Percentiles rank a stretch among this genome's conserved stretches.
Conservation (phyloP, 53 echinoderm and acorn worm genomes). For the Glandiceps talaboti region DNA sequence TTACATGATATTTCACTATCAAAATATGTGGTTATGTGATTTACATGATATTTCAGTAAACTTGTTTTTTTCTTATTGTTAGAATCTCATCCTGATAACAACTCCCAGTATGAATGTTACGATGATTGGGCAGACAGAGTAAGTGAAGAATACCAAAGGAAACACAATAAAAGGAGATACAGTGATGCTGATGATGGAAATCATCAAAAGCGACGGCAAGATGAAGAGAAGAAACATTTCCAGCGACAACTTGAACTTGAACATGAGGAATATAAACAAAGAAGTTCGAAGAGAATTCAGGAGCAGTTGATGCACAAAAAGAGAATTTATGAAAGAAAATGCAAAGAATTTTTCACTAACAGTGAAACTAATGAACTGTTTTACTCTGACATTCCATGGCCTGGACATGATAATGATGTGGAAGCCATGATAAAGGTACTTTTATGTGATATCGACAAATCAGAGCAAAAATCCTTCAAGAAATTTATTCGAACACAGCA, state of each 20-base stretch:
- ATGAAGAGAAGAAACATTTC: background rate
- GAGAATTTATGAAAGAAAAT: conserved; percentile 29
- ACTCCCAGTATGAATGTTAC: conserved; percentile 32
- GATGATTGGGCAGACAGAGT: conserved; percentile 74
- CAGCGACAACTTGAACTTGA: background rate
- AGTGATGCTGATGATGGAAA: conserved; percentile 1
- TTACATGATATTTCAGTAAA: too few species aligned
- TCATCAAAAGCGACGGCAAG: conserved; percentile 1
- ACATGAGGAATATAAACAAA: background rate
- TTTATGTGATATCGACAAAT: conserved; percentile 47
- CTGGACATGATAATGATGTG: conserved; percentile 27
- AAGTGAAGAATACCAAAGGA: conserved; percentile 38
- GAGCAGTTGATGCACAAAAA: conserved; percentile 50
- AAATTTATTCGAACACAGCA: conserved; percentile 71
- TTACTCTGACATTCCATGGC: conserved; percentile 71
- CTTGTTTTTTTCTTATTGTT: too few species aligned
- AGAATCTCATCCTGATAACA: too few species aligned
- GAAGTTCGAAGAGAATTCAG: conserved; percentile 29
- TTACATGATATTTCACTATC: too few species aligned
- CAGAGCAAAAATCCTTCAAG: conserved; percentile 28
- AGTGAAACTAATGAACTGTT: conserved; percentile 19
- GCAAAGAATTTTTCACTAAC: conserved; percentile 41
- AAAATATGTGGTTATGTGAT: too few species aligned
- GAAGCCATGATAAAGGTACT: conserved; percentile 59
- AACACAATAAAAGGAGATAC: conserved; percentile 10